Evolutionary conservation across 2,888 invertebrate species (phyloP).

Genomic region (Metopia argyrocephala): DNA sequence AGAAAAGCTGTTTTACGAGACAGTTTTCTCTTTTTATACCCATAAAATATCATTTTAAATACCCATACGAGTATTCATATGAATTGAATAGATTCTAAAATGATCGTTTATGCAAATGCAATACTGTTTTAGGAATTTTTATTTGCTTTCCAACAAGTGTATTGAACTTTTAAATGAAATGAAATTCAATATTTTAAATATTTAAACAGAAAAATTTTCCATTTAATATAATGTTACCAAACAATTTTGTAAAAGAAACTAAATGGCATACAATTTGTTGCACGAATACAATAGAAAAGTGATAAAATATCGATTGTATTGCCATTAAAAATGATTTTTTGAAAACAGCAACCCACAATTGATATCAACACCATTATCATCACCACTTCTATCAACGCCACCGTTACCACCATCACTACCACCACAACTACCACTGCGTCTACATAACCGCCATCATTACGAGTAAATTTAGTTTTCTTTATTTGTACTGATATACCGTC

Average conservation of each 20-base stretch:
- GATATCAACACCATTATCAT: neutral
- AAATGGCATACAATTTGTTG: neutral
- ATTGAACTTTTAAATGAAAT: no score
- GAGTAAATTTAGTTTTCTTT: neutral
- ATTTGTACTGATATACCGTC: slow-evolving; percentile 4
- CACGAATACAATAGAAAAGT: neutral
- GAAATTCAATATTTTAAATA: no score
- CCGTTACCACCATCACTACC: neutral
- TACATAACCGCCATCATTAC: neutral
- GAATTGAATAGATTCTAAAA: no score
- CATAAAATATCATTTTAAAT: no score
- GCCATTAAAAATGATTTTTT: slow-evolving; percentile 15
- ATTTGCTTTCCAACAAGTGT: no score
- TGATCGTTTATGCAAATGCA: no score
- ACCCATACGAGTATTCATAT: no score
- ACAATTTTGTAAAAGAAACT: neutral
- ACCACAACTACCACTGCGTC: slow-evolving; percentile 9
- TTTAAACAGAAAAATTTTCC: no score
- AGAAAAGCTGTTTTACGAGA: no score
- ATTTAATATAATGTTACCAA: no score
- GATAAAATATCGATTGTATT: neutral
- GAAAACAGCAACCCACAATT: neutral
- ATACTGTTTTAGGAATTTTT: no score
- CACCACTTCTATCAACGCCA: neutral
- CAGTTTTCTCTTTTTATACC: no score